phyloP scores from a whole-genome alignment of 2,888 invertebrate species.

The Leucophenga montana region DNA sequence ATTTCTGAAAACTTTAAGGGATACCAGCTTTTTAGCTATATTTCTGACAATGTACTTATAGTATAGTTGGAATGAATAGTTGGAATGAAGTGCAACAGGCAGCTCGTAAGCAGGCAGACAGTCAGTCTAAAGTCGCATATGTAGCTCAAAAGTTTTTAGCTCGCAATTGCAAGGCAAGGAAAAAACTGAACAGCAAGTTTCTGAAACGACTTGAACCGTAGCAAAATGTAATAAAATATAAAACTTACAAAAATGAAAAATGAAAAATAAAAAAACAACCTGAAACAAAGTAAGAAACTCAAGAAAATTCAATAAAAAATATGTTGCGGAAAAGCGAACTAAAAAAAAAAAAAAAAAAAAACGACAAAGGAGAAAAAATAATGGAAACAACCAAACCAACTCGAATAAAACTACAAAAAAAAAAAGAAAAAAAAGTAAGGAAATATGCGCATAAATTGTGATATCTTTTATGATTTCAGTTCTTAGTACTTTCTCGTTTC shows the following conservation, averaged over 20 bases:
- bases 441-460: constrained; percentile 65
- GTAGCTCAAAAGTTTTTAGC: no score
- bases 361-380: background rate
- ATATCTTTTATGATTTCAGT: constrained; percentile 63
- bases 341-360: background rate
- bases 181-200: no score
- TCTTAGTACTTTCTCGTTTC: constrained; percentile 6
- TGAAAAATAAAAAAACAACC: background rate
- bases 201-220: background rate
- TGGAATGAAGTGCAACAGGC: constrained; percentile 2
- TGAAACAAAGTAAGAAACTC: constrained; percentile 3
- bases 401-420: background rate
- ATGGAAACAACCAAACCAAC: background rate
- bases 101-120: no score
- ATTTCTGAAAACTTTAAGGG: no score
- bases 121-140: no score
- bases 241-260: constrained; percentile 10
- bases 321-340: background rate
- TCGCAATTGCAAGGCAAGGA: no score
- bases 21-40: no score
- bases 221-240: constrained; percentile 3
- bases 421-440: constrained; percentile 49
- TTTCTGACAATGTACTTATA: no score
- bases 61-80: no score
- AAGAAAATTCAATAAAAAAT: constrained; percentile 7